phyloP scores from a whole-genome alignment of 2,797 vertebrate species.

The Fistularia tabacaria region DNA sequence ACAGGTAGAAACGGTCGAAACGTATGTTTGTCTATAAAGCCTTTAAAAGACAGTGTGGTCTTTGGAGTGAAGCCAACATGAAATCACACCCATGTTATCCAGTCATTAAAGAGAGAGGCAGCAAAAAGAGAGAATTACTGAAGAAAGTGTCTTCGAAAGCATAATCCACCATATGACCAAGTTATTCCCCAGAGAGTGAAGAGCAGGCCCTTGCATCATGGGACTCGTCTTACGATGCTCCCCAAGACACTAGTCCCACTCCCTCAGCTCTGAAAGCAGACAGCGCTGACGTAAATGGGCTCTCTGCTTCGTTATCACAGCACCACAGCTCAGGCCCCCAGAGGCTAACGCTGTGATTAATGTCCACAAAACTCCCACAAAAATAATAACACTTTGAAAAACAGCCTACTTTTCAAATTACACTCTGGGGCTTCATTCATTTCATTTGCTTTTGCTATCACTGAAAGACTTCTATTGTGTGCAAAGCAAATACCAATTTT shows the following conservation, averaged over 20 bases:
- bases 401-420: conserved; percentile 24
- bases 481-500: conserved; percentile 26
- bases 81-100: conserved; percentile 12
- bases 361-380: conserved; percentile 36
- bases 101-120: conserved; percentile 12
- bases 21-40: no score
- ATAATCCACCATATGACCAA: conserved; percentile 36
- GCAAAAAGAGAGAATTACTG: conserved; percentile 5
- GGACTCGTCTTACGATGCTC: conserved; percentile 41
- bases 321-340: conserved; percentile 42
- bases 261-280: conserved; percentile 60
- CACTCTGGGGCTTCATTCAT: conserved; percentile 6
- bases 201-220: conserved; percentile 50
- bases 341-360: conserved; percentile 47
- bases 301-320: conserved; percentile 57
- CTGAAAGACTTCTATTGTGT: conserved; percentile 32
- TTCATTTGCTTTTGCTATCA: conserved; percentile 14
- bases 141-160: conserved; percentile 34
- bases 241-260: conserved; percentile 50
- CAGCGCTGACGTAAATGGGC: conserved; percentile 73
- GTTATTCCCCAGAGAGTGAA: conserved; percentile 45
- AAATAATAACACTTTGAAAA: conserved; percentile 44
- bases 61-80: conserved; percentile 9
- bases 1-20: no score
- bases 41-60: background rate